These are phyloP conservation scores for Eulithis testata DNA, from an alignment of 2,888 invertebrate species.

Conservation along the genomic window DNA sequence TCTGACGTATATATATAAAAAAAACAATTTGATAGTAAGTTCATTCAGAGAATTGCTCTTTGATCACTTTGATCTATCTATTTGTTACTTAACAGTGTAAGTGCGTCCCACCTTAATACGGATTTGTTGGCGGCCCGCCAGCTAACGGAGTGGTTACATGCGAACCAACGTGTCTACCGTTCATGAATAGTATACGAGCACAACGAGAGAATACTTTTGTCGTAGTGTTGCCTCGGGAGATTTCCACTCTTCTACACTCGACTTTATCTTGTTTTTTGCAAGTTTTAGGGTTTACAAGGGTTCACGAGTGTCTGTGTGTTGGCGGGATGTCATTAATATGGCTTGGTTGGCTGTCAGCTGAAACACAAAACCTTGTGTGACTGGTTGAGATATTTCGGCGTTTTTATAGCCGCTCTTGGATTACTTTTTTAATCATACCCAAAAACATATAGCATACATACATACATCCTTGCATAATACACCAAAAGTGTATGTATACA, in stretches of 20 bases:
- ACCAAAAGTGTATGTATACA: no score
- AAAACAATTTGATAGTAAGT: no score
- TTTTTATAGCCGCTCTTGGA: neutral
- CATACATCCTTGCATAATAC: no score
- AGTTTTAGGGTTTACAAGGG: slow-evolving; percentile 30
- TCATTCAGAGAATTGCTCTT: no score
- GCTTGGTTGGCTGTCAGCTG: slow-evolving; percentile 3
- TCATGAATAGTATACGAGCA: slow-evolving; percentile 51
- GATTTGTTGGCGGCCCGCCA: slow-evolving; percentile 72
- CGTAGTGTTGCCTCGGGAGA: slow-evolving; percentile 32
- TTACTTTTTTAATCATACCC: neutral
- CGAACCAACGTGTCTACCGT: slow-evolving; percentile 44
- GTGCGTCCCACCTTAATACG: slow-evolving; percentile 51
- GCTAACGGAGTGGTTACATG: slow-evolving; percentile 50
- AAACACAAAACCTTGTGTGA: neutral
- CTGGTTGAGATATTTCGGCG: neutral
- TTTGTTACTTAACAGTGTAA: slow-evolving; percentile 54
- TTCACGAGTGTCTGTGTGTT: slow-evolving; percentile 24
- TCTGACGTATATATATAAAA: no score
- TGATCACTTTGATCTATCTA: neutral
- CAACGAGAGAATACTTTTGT: slow-evolving; percentile 34
- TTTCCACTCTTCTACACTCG: slow-evolving; percentile 29
- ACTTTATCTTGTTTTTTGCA: slow-evolving; percentile 35
- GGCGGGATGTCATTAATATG: slow-evolving; percentile 24
- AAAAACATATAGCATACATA: no score